Evolutionary conservation across 1,140 invertebrate genomes (phyloP), one percentile per base, ranked within the genome.

Genomic region (Cotesia vestalis): DNA sequence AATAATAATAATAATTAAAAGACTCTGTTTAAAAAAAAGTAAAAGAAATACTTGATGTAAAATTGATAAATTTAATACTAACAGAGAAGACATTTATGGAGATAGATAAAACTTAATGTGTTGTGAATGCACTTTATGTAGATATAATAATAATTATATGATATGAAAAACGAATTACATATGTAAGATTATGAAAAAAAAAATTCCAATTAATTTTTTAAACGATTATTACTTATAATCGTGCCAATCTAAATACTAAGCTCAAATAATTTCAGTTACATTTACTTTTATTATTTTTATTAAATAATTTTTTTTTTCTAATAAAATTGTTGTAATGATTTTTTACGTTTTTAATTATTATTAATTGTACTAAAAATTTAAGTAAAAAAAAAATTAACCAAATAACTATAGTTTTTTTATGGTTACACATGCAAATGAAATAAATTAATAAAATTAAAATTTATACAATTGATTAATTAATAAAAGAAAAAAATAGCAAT

Each of bases 101-200:
- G 17, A 61, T 61, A 57, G 20, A 57, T 57, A 63, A 40, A 64
- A 64, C 62, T 64, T 46, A 36, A 64, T 64, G 62, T 64, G 62
- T 36, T 36, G n/a, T 4, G 36, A 12, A 27, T 27, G 35, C 62
- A 64, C 35, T 46, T 64, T 64, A 64, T 64, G 62, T 64, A 64
- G 14, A 64, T 64, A 40, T 38, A 38, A 64, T 61, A 35, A 20
- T 61, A 61, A 12, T 20, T 27, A 61, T 27, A 12, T 20, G 20
- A 61, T 4, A 34, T 20, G 11, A 61, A 34, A 20, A 61, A 61
- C 34, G 12, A 61, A 61, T 27, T 12, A 36, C 17, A 12, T 61
- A 20, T 34, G 60, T 61, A 61, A 20, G 34, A 61, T 61, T 20
- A 34, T 61, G 12, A 61, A 46, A 46, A 40, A 40, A 46, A 46